A percentile compares a stretch with the other conserved stretches of the same genome.
Evolutionary conservation across 2,888 invertebrate genomes (phyloP).

Genomic region (Ophonus ardosiacus): DNA sequence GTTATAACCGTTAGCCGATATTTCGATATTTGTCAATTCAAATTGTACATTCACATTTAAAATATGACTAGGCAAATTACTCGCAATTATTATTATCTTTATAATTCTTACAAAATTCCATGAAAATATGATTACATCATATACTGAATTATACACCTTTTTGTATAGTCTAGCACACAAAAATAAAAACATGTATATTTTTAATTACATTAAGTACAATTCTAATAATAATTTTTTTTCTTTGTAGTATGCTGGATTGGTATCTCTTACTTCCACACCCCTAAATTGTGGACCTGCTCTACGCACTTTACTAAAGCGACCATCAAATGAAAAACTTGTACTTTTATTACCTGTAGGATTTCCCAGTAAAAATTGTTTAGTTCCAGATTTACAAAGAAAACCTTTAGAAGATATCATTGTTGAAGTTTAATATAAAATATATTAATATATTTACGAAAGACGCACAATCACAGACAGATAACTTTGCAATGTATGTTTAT

Average conservation of each 20-base stretch:
- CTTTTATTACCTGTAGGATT: slow-evolving; percentile 92
- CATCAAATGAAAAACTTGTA: slow-evolving; percentile 87
- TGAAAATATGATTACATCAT: too few species aligned
- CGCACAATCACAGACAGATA: not conserved
- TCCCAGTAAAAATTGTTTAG: slow-evolving; percentile 85
- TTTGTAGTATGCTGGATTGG: slow-evolving; percentile 88
- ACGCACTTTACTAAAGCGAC: slow-evolving; percentile 85
- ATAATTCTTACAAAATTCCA: too few species aligned
- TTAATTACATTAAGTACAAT: too few species aligned
- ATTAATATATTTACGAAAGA: not conserved
- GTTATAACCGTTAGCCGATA: too few species aligned
- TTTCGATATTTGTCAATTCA: too few species aligned
- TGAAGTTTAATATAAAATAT: slow-evolving; percentile 74
- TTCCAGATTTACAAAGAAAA: slow-evolving; percentile 88
- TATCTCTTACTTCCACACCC: slow-evolving; percentile 92
- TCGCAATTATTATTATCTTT: too few species aligned
- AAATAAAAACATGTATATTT: too few species aligned
- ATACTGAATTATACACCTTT: too few species aligned
- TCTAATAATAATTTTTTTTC: not conserved
- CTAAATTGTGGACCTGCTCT: slow-evolving; percentile 92
- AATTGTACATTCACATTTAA: too few species aligned
- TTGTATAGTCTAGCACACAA: too few species aligned
- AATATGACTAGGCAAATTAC: too few species aligned
- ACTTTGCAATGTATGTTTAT: too few species aligned
- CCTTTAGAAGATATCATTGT: slow-evolving; percentile 85